These are phyloP conservation scores for Vipera latastei DNA, from an alignment of 2,797 vertebrate genomes.

Conservation along the genomic window DNA sequence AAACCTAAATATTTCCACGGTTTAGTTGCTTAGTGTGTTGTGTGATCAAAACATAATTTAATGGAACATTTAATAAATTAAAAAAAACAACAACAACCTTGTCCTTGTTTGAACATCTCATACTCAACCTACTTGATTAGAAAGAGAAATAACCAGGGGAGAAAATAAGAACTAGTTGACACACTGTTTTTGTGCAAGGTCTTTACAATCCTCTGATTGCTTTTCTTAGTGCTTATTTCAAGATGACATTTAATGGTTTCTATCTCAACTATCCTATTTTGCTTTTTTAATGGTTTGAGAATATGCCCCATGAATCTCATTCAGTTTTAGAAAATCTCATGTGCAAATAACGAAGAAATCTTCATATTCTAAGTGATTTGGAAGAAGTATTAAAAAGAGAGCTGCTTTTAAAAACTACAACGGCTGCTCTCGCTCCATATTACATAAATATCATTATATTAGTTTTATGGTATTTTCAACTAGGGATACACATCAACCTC, in stretches of 20 bases:
- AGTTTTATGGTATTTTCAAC: neutral
- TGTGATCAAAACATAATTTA: neutral
- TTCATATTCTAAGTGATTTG: neutral
- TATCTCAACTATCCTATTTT: neutral
- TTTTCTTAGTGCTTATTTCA: neutral
- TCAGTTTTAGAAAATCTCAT: neutral
- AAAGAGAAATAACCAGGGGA: neutral
- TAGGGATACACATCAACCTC: neutral
- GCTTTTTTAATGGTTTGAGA: neutral
- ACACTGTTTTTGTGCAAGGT: neutral
- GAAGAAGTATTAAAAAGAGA: neutral
- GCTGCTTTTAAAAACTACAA: neutral
- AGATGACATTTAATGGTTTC: neutral
- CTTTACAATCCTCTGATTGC: neutral
- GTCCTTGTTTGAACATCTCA: too few species aligned
- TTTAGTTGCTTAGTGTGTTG: neutral
- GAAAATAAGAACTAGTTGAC: neutral
- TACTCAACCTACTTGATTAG: neutral
- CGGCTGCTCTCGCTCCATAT: neutral
- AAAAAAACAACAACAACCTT: neutral
- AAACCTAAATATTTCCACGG: neutral
- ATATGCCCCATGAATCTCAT: neutral
- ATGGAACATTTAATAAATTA: neutral
- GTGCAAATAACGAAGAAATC: neutral
- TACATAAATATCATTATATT: neutral